These are phyloP conservation scores for Thera britannica DNA, from an alignment of 2,888 invertebrate species.

Conservation along the genomic window DNA sequence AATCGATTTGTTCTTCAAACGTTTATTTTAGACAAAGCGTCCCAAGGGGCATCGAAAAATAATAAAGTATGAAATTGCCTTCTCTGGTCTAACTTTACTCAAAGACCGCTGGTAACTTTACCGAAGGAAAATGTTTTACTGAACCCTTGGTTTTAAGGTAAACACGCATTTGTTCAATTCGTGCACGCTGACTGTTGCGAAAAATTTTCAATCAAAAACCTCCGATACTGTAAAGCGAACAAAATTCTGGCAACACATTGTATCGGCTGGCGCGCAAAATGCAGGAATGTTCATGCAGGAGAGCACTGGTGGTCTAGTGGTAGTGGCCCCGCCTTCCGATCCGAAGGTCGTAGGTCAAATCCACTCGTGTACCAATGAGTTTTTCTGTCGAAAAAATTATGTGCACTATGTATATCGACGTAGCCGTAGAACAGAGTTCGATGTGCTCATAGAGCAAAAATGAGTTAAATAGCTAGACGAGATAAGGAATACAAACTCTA, in stretches of 20 bases:
- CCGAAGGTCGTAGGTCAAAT: too few species aligned
- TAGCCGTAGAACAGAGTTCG: too few species aligned
- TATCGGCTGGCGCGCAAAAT: background rate
- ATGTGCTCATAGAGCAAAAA: too few species aligned
- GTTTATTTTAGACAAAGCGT: conserved; percentile 60
- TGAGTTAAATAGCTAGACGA: too few species aligned
- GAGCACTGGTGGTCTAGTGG: too few species aligned
- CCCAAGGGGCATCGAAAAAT: conserved; percentile 61
- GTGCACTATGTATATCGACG: too few species aligned
- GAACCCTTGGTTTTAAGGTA: conserved; percentile 25
- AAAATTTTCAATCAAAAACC: background rate
- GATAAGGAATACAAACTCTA: too few species aligned
- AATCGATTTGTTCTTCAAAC: conserved; percentile 58
- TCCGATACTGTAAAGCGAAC: background rate
- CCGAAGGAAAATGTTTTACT: conserved; percentile 57
- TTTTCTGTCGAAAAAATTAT: too few species aligned
- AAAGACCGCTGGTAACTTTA: conserved; percentile 53
- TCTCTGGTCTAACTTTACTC: conserved; percentile 59
- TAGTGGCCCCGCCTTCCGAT: too few species aligned
- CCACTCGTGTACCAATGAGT: too few species aligned
- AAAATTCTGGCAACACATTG: background rate
- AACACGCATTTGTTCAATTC: background rate
- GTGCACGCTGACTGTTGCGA: background rate
- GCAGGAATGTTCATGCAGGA: too few species aligned
- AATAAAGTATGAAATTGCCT: conserved; percentile 69